Evolutionary conservation across 2,797 vertebrate species (phyloP).

Genomic region (Falco cherrug): DNA sequence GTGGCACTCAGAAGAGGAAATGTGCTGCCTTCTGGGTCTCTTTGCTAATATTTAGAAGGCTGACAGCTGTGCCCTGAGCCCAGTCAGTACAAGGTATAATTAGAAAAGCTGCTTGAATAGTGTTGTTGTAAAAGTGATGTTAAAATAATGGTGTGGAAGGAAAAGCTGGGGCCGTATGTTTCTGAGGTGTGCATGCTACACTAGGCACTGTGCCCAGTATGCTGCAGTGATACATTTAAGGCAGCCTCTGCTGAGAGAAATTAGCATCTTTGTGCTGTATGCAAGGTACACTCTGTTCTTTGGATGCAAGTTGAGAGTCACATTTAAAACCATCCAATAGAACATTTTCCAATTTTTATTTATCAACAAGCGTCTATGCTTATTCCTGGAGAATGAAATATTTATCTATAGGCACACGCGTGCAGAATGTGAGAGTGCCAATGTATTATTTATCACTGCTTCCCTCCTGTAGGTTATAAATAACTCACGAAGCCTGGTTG

Average conservation of each 20-base stretch:
- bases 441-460: conserved; percentile 33
- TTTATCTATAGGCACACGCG: conserved; percentile 25
- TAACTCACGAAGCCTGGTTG: conserved; percentile 26
- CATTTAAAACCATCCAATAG: conserved; percentile 30
- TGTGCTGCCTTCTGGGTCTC: conserved; percentile 8
- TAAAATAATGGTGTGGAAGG: conserved; percentile 42
- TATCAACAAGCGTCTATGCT: conserved; percentile 13
- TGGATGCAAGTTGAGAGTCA: neutral
- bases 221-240: neutral
- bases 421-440: conserved; percentile 9
- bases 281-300: conserved; percentile 55
- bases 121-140: conserved; percentile 23
- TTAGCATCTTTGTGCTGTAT: conserved; percentile 22
- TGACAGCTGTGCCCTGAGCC: neutral
- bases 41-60: conserved; percentile 4
- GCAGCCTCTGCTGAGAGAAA: conserved; percentile 48
- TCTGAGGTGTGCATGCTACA: neutral
- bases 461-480: neutral
- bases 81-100: neutral
- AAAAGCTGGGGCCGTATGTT: neutral
- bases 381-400: conserved; percentile 50
- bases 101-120: conserved; percentile 28
- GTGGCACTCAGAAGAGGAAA: neutral
- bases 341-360: conserved; percentile 59
- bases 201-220: neutral